phyloP scores from a whole-genome alignment of 2,888 invertebrate genomes.

The Macrostomum cliftonense region DNA sequence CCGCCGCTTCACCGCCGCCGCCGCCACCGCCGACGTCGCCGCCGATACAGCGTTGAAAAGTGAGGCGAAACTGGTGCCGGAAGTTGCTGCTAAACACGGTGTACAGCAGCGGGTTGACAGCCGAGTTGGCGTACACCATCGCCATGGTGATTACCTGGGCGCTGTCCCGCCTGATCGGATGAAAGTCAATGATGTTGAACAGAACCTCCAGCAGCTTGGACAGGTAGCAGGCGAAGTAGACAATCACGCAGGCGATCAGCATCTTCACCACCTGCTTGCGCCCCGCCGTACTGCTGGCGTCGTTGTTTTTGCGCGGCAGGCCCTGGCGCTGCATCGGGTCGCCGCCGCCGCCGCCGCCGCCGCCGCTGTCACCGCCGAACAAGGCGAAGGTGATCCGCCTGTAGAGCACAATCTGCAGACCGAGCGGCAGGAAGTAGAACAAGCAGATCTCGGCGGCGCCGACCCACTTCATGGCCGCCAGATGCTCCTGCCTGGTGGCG shows the following conservation, averaged over 20 bases:
- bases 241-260: conserved; percentile 38
- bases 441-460: conserved; percentile 29
- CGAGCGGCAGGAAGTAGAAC: conserved; percentile 33
- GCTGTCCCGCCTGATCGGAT: too few species aligned
- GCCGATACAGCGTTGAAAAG: too few species aligned
- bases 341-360: too few species aligned
- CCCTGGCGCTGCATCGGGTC: too few species aligned
- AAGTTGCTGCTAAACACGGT: conserved; percentile 38
- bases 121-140: conserved; percentile 35
- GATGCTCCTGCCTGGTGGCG: conserved; percentile 14
- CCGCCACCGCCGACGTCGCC: too few species aligned
- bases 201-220: conserved; percentile 36
- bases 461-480: conserved; percentile 20
- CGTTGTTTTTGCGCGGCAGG: too few species aligned
- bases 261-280: conserved; percentile 40
- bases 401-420: conserved; percentile 31
- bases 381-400: conserved; percentile 27
- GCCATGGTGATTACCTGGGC: conserved; percentile 26
- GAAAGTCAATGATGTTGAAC: conserved; percentile 24
- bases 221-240: conserved; percentile 40
- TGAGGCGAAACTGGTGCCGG: conserved; percentile 19
- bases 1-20: too few species aligned
- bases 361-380: conserved; percentile 16
- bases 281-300: conserved; percentile 12
- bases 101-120: conserved; percentile 37